Percentiles rank a stretch among this genome's conserved stretches.
Evolutionary conservation across 2,888 invertebrate species (phyloP).

Genomic region (Melangyna quadrimaculata): DNA sequence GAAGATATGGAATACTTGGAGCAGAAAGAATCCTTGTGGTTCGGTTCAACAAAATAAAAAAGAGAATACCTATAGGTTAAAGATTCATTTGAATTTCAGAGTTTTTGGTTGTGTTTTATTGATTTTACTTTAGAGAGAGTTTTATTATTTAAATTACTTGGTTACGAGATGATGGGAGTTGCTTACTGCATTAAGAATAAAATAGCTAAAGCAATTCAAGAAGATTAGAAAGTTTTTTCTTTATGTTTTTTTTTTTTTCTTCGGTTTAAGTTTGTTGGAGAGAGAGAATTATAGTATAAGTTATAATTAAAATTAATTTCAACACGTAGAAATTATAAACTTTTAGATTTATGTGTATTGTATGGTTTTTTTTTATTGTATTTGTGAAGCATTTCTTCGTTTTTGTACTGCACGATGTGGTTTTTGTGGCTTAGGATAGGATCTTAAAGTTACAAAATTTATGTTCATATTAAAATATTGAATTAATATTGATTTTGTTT

Average conservation of each 20-base stretch:
- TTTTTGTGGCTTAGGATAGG: background rate
- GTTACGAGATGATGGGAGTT: slow-evolving; percentile 40
- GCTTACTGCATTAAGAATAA: slow-evolving; percentile 22
- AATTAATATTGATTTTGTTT: no score
- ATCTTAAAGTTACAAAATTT: no score
- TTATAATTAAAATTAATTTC: slow-evolving; percentile 47
- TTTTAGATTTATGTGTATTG: background rate
- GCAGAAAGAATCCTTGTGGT: slow-evolving; percentile 48
- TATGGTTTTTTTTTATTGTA: background rate
- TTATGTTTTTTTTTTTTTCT: background rate
- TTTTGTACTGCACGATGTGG: background rate
- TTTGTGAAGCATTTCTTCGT: background rate
- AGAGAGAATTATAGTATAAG: background rate
- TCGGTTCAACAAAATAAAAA: background rate
- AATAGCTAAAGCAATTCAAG: slow-evolving; percentile 29
- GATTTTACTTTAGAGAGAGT: slow-evolving; percentile 29
- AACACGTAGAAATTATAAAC: background rate
- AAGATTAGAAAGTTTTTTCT: slow-evolving; percentile 15
- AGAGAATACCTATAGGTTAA: slow-evolving; percentile 4
- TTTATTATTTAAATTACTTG: slow-evolving; percentile 59
- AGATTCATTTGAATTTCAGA: slow-evolving; percentile 54
- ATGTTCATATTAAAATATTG: no score
- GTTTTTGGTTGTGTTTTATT: slow-evolving; percentile 36
- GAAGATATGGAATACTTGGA: background rate
- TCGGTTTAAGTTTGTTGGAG: background rate